Evolutionary conservation across 2,888 invertebrate species (phyloP).

Genomic region (Alentia gelatinosa): DNA sequence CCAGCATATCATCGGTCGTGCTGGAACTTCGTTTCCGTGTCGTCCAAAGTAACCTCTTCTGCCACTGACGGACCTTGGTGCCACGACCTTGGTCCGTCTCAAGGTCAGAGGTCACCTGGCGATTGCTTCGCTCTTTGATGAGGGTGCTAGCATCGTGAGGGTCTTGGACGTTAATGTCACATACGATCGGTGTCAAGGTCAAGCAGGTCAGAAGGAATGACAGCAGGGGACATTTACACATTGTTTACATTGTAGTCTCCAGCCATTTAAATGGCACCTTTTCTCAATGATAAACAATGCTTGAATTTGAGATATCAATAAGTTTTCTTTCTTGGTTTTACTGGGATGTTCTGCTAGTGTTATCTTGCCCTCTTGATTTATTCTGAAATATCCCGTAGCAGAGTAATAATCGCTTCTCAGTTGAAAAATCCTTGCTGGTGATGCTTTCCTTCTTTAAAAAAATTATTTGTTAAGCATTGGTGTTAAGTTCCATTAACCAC

Average conservation of each 20-base stretch:
- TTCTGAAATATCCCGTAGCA: too few species aligned
- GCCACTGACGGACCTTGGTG: not conserved
- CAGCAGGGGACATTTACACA: slow-evolving; percentile 43
- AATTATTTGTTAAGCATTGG: too few species aligned
- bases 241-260: slow-evolving; percentile 16
- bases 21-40: not conserved
- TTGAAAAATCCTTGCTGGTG: too few species aligned
- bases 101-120: slow-evolving; percentile 8
- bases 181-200: not conserved
- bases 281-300: not conserved
- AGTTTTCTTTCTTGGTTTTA: too few species aligned
- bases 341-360: too few species aligned
- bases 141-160: not conserved
- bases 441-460: too few species aligned
- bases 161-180: not conserved
- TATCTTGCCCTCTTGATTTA: too few species aligned
- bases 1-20: not conserved
- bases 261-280: not conserved
- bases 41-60: slow-evolving; percentile 23
- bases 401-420: too few species aligned
- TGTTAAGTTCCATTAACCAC: not conserved
- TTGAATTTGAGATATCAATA: too few species aligned
- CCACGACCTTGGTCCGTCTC: not conserved
- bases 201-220: slow-evolving; percentile 1
- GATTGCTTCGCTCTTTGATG: not conserved